Evolutionary conservation across 2,797 vertebrate genomes (phyloP).

Genomic region (Lagorchestes hirsutus): DNA sequence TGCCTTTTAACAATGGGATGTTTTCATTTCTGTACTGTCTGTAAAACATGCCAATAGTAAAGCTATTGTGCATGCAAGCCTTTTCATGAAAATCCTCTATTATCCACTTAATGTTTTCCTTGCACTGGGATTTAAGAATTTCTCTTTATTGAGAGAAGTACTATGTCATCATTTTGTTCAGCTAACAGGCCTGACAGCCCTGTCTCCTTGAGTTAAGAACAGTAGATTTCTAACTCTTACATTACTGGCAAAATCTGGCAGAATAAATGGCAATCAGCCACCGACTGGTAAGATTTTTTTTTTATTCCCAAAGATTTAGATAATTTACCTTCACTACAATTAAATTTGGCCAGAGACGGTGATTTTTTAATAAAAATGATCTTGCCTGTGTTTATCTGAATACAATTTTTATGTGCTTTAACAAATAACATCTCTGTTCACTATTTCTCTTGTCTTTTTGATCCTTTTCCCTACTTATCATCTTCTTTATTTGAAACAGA

Average conservation of each 20-base stretch:
- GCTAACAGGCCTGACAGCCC: slow-evolving; percentile 77
- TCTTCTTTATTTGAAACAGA: slow-evolving; percentile 88
- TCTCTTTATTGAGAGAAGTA: slow-evolving; percentile 76
- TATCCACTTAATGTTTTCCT: slow-evolving; percentile 70
- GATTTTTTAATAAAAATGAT: slow-evolving; percentile 46
- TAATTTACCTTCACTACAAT: slow-evolving; percentile 57
- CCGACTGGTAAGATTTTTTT: slow-evolving; percentile 53
- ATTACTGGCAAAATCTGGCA: slow-evolving; percentile 71
- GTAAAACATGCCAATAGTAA: slow-evolving; percentile 57
- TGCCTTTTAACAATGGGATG: slow-evolving; percentile 38
- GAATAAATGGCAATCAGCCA: slow-evolving; percentile 62
- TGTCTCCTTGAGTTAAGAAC: slow-evolving; percentile 72
- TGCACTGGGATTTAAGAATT: slow-evolving; percentile 78
- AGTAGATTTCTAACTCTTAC: slow-evolving; percentile 56
- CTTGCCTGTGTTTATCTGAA: slow-evolving; percentile 55
- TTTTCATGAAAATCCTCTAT: slow-evolving; percentile 73
- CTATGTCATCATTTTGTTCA: slow-evolving; percentile 80
- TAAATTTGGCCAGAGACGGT: slow-evolving; percentile 69
- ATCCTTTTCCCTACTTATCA: slow-evolving; percentile 85
- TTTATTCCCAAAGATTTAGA: slow-evolving; percentile 60
- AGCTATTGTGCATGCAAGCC: slow-evolving; percentile 4
- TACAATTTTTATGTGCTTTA: slow-evolving; percentile 73
- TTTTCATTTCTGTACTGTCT: slow-evolving; percentile 54
- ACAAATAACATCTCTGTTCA: slow-evolving; percentile 73
- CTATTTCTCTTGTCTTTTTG: slow-evolving; percentile 80